Conservation (phyloP, 2,797 vertebrate genomes). For the Apodemus agrarius region DNA sequence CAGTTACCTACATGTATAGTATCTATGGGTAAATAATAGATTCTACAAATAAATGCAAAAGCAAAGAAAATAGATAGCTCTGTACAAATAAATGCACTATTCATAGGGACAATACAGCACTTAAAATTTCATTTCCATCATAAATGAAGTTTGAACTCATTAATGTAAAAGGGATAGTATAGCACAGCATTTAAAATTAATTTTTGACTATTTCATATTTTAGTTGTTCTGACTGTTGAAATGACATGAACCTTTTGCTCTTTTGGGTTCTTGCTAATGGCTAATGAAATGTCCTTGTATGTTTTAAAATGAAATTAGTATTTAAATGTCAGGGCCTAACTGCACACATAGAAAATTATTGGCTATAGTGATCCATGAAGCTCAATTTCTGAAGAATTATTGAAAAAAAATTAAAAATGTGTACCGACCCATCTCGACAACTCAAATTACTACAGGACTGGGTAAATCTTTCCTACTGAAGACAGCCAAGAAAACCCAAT, state of each 20-base stretch:
- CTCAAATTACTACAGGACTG: neutral
- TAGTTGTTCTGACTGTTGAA: neutral
- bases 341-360: neutral
- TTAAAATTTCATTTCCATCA: neutral
- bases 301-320: neutral
- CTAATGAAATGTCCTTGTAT: neutral
- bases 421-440: neutral
- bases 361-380: neutral
- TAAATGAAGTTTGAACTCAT: neutral
- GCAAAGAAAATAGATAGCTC: neutral
- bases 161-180: neutral
- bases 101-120: neutral
- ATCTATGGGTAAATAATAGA: neutral
- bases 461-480: neutral
- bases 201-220: neutral
- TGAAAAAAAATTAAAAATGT: constrained; percentile 15
- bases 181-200: neutral
- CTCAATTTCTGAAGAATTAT: neutral
- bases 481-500: neutral
- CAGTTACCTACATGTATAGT: neutral
- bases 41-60: neutral
- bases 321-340: neutral
- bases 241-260: neutral
- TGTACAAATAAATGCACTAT: neutral
- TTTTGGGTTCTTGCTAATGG: neutral